A percentile compares a stretch with the other conserved stretches of the same genome.
Conservation (phyloP, 2,888 invertebrate genomes). For the Caenorhabditis sp. region DNA sequence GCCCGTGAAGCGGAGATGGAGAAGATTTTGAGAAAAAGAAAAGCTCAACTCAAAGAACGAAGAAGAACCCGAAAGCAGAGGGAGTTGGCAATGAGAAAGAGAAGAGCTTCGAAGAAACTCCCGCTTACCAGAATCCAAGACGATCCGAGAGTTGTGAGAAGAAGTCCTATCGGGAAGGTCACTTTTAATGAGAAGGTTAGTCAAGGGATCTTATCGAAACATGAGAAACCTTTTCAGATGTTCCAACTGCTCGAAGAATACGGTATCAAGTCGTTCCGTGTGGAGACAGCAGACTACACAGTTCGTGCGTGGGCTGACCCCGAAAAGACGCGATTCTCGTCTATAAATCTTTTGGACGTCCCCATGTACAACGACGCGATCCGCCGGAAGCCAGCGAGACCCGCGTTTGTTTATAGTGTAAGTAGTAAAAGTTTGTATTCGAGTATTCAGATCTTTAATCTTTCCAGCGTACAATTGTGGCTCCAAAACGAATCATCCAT, state of each 20-base stretch:
- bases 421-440: constrained; percentile 13
- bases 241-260: constrained; percentile 64
- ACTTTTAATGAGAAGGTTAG: constrained; percentile 56
- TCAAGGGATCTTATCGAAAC: neutral
- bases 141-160: constrained; percentile 18
- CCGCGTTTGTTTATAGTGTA: constrained; percentile 62
- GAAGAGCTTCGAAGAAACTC: constrained; percentile 29
- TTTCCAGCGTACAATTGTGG: constrained; percentile 47
- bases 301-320: constrained; percentile 59
- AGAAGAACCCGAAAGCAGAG: constrained; percentile 22
- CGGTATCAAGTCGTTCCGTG: constrained; percentile 54
- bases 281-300: constrained; percentile 60
- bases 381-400: constrained; percentile 37
- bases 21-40: constrained; percentile 41
- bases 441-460: constrained; percentile 5
- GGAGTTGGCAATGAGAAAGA: constrained; percentile 37
- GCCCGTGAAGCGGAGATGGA: constrained; percentile 49
- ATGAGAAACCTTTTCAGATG: constrained; percentile 45
- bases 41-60: constrained; percentile 26
- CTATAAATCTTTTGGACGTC: constrained; percentile 42
- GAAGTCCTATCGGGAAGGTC: constrained; percentile 44
- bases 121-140: constrained; percentile 43
- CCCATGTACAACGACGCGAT: constrained; percentile 46
- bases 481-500: constrained; percentile 33
- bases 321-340: constrained; percentile 46